Evolutionary conservation across 2,113 vertebrate species (phyloP).

Genomic region (Anarrhichthys ocellatus): DNA sequence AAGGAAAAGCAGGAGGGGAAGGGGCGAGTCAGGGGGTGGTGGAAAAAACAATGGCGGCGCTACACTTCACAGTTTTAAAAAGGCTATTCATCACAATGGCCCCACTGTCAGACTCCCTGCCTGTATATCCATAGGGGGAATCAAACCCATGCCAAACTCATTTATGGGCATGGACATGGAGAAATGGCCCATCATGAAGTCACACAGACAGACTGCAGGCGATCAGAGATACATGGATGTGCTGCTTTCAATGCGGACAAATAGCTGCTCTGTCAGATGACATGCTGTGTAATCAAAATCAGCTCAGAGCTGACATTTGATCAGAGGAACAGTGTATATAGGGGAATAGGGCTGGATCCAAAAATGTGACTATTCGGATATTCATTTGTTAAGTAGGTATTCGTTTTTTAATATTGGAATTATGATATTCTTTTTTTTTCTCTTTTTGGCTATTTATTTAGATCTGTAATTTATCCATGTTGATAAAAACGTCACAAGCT

Average conservation of each 20-base stretch:
- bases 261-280: neutral
- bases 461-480: neutral
- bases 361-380: neutral
- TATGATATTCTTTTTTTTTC: neutral
- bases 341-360: neutral
- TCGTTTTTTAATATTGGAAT: neutral
- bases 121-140: constrained; percentile 73
- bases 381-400: neutral
- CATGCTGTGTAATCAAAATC: neutral
- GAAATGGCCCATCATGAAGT: constrained; percentile 76
- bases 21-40: constrained; percentile 44
- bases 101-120: constrained; percentile 78
- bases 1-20: constrained; percentile 15
- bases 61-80: constrained; percentile 83
- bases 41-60: constrained; percentile 65
- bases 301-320: neutral
- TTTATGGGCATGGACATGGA: constrained; percentile 66
- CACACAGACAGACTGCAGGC: constrained; percentile 40
- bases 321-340: neutral
- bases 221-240: constrained; percentile 14
- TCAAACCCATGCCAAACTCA: constrained; percentile 77
- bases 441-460: neutral
- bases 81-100: constrained; percentile 83
- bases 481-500: neutral
- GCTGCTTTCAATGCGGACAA: neutral